Percentiles rank a stretch among this genome's conserved stretches.
phyloP scores from a whole-genome alignment of 2,113 vertebrate genomes.

The Herpetotheres cachinnans region DNA sequence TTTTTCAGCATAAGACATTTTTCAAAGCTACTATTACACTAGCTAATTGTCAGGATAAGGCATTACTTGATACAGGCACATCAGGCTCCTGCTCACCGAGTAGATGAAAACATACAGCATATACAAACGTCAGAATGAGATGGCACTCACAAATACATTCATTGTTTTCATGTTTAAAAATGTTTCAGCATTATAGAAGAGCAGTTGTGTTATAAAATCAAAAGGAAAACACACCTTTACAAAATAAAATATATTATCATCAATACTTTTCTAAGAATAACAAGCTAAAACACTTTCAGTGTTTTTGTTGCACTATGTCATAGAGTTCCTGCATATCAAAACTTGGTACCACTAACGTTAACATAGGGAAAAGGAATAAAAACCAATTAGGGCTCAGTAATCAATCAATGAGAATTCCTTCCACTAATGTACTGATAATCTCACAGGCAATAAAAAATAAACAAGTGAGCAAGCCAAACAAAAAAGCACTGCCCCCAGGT shows the following conservation, averaged over 20 bases:
- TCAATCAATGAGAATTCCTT: constrained; percentile 35
- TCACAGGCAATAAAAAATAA: not conserved
- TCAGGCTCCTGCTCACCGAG: not conserved
- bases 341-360: not conserved
- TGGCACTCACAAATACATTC: not conserved
- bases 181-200: not conserved
- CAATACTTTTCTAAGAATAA: not conserved
- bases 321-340: not conserved
- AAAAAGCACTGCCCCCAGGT: not conserved
- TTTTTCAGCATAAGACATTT: not conserved
- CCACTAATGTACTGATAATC: not conserved
- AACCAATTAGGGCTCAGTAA: not conserved
- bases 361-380: not conserved
- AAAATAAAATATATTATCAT: not conserved
- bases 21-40: not conserved
- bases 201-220: not conserved
- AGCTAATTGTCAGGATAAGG: not conserved
- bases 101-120: not conserved
- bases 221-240: not conserved
- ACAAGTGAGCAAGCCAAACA: not conserved
- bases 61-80: not conserved
- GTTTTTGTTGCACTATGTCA: not conserved
- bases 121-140: not conserved
- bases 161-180: not conserved
- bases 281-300: not conserved